phyloP scores from a whole-genome alignment of 2,797 vertebrate species.

The Semaprochilodus insignis region DNA sequence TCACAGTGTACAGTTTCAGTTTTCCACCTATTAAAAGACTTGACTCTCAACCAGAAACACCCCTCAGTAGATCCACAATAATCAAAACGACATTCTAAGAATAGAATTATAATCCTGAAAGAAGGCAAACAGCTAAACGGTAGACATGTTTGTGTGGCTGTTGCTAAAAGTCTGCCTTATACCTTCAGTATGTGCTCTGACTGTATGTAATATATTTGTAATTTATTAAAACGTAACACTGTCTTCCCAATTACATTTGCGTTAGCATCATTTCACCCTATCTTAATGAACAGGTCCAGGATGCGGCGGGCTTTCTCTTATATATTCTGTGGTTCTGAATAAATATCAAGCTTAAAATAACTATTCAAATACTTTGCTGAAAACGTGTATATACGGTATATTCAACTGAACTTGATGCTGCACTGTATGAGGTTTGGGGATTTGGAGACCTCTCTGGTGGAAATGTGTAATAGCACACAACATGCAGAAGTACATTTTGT shows the following conservation, averaged over 20 bases:
- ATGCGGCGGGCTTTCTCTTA: too few species aligned
- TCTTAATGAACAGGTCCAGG: slow-evolving; percentile 26
- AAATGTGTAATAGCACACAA: too few species aligned
- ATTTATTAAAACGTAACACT: slow-evolving; percentile 54
- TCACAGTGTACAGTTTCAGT: not conserved
- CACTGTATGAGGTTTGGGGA: too few species aligned
- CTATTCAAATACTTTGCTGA: not conserved
- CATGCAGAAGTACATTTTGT: too few species aligned
- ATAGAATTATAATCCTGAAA: not conserved
- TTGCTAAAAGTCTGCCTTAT: not conserved
- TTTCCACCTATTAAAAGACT: not conserved
- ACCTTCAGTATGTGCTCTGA: not conserved
- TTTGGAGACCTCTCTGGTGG: too few species aligned
- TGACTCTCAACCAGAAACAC: not conserved
- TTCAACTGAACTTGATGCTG: too few species aligned
- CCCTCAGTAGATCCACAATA: not conserved
- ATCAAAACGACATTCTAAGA: not conserved
- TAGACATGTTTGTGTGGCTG: not conserved
- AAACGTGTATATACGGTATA: too few species aligned
- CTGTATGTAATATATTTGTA: slow-evolving; percentile 32
- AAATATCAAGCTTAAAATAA: not conserved
- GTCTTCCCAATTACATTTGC: not conserved
- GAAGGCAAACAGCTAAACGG: not conserved
- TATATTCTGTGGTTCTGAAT: slow-evolving; percentile 5
- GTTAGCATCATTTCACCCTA: not conserved